Evolutionary conservation across 2,888 invertebrate species (phyloP).

Genomic region (Ormyrus nitidulus): DNA sequence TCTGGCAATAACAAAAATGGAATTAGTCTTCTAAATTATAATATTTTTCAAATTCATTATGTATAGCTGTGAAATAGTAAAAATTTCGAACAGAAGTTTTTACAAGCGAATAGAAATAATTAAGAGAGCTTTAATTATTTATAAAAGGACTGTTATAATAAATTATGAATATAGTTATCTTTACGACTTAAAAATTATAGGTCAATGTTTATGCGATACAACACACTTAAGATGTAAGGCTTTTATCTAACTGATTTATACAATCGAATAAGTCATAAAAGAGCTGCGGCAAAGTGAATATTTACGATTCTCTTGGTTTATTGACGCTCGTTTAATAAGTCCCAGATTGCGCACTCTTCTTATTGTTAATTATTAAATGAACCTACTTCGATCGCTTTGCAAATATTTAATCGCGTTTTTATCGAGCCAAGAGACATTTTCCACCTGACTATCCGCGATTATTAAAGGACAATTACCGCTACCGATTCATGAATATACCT

Average conservation of each 20-base stretch:
- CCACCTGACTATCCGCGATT: not conserved
- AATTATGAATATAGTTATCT: too few species aligned
- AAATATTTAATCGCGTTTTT: not conserved
- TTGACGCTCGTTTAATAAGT: constrained; percentile 5
- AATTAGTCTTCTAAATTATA: too few species aligned
- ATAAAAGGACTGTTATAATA: too few species aligned
- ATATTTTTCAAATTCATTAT: too few species aligned
- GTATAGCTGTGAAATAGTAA: too few species aligned
- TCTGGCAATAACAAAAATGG: too few species aligned
- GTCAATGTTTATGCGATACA: constrained; percentile 2
- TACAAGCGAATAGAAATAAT: too few species aligned
- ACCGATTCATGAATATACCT: not conserved
- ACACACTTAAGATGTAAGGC: constrained; percentile 3
- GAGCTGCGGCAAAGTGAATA: constrained; percentile 11
- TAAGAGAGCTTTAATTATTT: too few species aligned
- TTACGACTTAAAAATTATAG: not conserved
- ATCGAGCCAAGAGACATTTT: not conserved
- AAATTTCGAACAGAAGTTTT: too few species aligned
- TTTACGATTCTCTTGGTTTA: constrained; percentile 11
- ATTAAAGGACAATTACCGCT: not conserved
- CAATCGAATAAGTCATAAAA: constrained; percentile 11
- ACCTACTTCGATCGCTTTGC: constrained; percentile 1
- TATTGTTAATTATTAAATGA: not conserved
- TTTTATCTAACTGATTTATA: constrained; percentile 13
- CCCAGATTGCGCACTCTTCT: not conserved